Conservation (phyloP, 1,140 invertebrate genomes). For the Monochamus saltuarius region DNA sequence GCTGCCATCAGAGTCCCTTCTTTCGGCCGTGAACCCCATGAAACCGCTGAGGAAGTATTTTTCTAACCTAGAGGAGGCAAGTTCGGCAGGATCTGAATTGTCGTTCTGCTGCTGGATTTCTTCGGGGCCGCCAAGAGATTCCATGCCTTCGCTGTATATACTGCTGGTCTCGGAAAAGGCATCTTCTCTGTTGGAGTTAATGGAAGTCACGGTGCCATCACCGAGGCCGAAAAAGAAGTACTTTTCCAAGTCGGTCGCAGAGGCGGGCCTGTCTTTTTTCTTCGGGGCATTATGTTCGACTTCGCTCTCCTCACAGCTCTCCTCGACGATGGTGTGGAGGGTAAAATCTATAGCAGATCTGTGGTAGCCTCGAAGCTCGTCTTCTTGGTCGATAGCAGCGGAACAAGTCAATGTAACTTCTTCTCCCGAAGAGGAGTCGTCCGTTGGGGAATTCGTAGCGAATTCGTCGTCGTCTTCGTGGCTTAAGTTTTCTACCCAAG, state of each 20-base stretch:
- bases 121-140: slow-evolving; percentile 63
- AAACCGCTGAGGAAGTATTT: slow-evolving; percentile 89
- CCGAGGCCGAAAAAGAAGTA: slow-evolving; percentile 87
- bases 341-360: slow-evolving; percentile 83
- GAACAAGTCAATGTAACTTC: slow-evolving; percentile 57
- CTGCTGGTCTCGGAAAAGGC: slow-evolving; percentile 85
- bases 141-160: slow-evolving; percentile 79
- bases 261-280: slow-evolving; percentile 63
- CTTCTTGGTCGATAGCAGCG: slow-evolving; percentile 66
- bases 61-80: slow-evolving; percentile 81
- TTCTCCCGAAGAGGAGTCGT: slow-evolving; percentile 61
- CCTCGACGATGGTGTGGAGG: slow-evolving; percentile 90
- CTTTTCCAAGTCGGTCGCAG: slow-evolving; percentile 83
- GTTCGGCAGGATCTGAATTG: slow-evolving; percentile 64
- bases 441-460: slow-evolving; percentile 56
- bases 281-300: slow-evolving; percentile 63
- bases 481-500: slow-evolving; percentile 82
- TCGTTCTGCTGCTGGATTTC: slow-evolving; percentile 53
- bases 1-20: slow-evolving; percentile 78
- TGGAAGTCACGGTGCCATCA: slow-evolving; percentile 60
- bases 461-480: slow-evolving; percentile 70
- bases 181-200: slow-evolving; percentile 61
- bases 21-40: slow-evolving; percentile 73
- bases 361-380: slow-evolving; percentile 78
- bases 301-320: slow-evolving; percentile 89